Conservation (phyloP, 2,888 invertebrate species). For the Corythucha ciliata region DNA sequence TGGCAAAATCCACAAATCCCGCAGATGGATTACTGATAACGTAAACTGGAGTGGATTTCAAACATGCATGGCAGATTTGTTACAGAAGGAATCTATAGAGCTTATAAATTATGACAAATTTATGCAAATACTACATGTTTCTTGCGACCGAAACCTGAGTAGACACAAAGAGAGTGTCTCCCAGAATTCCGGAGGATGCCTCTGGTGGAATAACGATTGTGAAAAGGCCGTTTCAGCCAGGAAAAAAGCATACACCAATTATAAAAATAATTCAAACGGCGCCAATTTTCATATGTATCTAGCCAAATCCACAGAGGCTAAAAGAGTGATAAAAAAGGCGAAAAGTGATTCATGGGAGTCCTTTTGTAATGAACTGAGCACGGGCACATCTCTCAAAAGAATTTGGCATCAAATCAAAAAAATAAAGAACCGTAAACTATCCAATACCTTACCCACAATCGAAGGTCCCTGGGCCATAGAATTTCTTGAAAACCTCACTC, state of each 20-base stretch:
- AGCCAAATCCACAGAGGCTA: background rate
- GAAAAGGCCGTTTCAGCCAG: background rate
- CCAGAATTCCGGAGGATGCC: too few relatives aligned
- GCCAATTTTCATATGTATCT: background rate
- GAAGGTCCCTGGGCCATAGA: background rate
- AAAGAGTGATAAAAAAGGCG: conserved; percentile 2
- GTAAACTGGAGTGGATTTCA: background rate
- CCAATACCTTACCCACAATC: background rate
- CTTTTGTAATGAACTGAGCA: background rate
- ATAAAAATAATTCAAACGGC: background rate
- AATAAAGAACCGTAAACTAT: background rate
- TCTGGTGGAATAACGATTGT: conserved; percentile 13
- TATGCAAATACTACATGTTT: background rate
- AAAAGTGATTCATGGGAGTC: background rate
- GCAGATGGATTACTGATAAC: background rate
- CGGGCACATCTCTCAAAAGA: background rate
- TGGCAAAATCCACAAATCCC: too few relatives aligned
- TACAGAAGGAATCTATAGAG: background rate
- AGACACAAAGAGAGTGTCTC: too few relatives aligned
- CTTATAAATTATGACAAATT: background rate
- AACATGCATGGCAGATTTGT: background rate
- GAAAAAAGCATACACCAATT: background rate
- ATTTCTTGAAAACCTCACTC: conserved; percentile 1
- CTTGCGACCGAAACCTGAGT: background rate
- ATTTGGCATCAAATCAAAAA: conserved; percentile 2